Percentiles rank a stretch among this genome's conserved stretches.
Evolutionary conservation across 2,113 vertebrate genomes (phyloP).

Genomic region (Nesoenas mayeri): DNA sequence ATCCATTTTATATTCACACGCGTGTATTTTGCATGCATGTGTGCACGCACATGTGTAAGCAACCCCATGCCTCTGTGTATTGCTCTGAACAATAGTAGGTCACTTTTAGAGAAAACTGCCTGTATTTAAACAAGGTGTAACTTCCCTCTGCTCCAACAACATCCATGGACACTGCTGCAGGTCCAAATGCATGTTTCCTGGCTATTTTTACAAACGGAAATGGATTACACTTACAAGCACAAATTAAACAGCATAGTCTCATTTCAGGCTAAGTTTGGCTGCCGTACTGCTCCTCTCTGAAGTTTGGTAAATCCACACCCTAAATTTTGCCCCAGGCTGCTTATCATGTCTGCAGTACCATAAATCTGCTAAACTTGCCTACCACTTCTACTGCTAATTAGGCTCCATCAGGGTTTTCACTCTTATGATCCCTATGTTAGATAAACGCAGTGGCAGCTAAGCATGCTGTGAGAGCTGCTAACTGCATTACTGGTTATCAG

Average conservation of each 20-base stretch:
- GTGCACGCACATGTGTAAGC: accelerated
- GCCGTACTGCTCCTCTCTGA: not conserved
- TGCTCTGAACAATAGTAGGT: not conserved
- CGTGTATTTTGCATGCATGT: not conserved
- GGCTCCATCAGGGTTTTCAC: not conserved
- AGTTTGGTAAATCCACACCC: not conserved
- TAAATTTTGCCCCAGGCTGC: not conserved
- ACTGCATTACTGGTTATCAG: not conserved
- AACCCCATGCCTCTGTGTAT: not conserved
- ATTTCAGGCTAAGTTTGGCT: not conserved
- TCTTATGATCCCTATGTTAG: accelerated
- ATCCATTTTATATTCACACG: not conserved
- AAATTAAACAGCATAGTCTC: not conserved
- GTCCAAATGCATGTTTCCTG: not conserved
- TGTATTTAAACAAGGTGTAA: not conserved
- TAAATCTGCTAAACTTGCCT: not conserved
- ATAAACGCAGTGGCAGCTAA: not conserved
- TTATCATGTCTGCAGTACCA: not conserved
- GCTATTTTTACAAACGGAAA: not conserved
- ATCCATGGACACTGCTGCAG: not conserved
- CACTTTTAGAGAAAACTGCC: not conserved
- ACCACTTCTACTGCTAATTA: not conserved
- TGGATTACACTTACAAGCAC: not conserved
- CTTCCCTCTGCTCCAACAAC: not conserved
- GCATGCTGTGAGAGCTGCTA: not conserved